phyloP scores from a whole-genome alignment of 2,888 invertebrate genomes.

The Orthosia cruda region DNA sequence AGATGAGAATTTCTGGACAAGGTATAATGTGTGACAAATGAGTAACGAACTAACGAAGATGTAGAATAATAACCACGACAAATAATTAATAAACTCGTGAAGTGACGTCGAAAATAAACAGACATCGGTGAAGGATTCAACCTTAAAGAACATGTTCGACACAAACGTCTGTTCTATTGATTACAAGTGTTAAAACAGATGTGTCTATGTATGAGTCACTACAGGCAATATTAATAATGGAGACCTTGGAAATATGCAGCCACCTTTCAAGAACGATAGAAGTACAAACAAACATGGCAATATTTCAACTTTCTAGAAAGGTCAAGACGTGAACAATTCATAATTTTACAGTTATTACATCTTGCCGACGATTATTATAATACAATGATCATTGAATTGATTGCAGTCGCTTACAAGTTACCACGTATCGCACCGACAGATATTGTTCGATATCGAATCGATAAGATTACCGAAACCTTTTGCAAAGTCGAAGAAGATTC shows the following conservation, averaged over 20 bases:
- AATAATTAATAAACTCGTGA: conserved; percentile 43
- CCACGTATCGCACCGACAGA: conserved; percentile 50
- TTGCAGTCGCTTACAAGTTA: conserved; percentile 44
- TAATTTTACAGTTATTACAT: conserved; percentile 37
- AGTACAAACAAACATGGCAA: conserved; percentile 32
- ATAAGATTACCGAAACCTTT: conserved; percentile 71
- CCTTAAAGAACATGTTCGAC: conserved; percentile 26
- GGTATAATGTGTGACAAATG: conserved; percentile 44
- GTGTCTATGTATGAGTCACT: conserved; percentile 40
- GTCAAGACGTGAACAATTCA: conserved; percentile 28
- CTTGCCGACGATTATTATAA: conserved; percentile 58
- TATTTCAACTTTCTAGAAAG: conserved; percentile 51
- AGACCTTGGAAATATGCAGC: conserved; percentile 28
- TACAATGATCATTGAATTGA: conserved; percentile 66
- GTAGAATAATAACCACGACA: conserved; percentile 33
- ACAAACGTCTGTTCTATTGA: conserved; percentile 50
- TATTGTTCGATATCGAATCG: conserved; percentile 67
- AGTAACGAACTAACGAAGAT: conserved; percentile 40
- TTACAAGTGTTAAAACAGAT: conserved; percentile 51
- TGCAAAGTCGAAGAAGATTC: conserved; percentile 46
- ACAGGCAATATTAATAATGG: conserved; percentile 37
- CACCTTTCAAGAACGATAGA: conserved; percentile 36
- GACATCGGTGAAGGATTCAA: conserved; percentile 37
- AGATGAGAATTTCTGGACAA: conserved; percentile 16
- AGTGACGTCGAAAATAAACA: conserved; percentile 43